These are phyloP conservation scores for Caretta caretta DNA, from an alignment of 2,113 vertebrate species.

Conservation along the genomic window DNA sequence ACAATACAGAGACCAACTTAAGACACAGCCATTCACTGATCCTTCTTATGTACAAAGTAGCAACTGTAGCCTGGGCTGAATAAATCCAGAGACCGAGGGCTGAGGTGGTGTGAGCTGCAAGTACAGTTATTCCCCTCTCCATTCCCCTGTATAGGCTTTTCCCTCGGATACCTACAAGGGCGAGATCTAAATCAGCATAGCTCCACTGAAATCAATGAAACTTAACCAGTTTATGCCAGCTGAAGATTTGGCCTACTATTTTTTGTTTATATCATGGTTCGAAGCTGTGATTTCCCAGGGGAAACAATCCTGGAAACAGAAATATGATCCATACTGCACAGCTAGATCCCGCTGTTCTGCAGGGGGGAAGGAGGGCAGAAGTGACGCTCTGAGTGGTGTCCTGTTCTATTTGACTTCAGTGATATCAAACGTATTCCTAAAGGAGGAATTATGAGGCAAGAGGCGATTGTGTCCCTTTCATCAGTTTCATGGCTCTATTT, in stretches of 20 bases:
- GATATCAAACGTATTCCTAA: neutral
- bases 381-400: neutral
- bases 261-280: neutral
- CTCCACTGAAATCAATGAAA: rapidly evolving
- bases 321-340: neutral
- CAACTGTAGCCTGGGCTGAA: neutral
- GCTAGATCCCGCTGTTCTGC: neutral
- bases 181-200: neutral
- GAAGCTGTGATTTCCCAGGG: neutral
- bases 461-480: neutral
- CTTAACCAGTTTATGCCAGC: neutral
- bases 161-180: neutral
- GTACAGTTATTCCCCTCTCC: neutral
- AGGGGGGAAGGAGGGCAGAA: neutral
- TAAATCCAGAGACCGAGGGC: neutral
- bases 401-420: neutral
- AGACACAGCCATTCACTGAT: neutral
- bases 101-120: rapidly evolving
- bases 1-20: neutral
- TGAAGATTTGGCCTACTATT: neutral
- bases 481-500: neutral
- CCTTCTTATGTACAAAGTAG: neutral
- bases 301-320: neutral
- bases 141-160: neutral
- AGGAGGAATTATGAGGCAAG: neutral